Conservation (phyloP, 2,888 invertebrate species). For the Caprella mutica region DNA sequence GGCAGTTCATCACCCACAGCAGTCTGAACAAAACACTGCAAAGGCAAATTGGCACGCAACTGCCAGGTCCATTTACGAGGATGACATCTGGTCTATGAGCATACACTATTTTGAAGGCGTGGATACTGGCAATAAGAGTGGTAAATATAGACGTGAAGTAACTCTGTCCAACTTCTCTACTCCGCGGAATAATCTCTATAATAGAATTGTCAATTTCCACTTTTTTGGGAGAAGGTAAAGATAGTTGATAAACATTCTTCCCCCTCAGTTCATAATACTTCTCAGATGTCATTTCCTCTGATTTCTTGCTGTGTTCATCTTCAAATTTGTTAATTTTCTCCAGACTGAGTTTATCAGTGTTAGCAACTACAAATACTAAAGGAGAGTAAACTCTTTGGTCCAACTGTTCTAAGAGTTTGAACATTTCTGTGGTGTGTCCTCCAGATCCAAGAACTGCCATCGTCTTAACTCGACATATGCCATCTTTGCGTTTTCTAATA, state of each 20-base stretch:
- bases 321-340: constrained; percentile 29
- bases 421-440: constrained; percentile 91
- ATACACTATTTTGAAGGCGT: constrained; percentile 36
- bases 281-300: too few species aligned
- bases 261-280: too few species aligned
- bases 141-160: constrained; percentile 66
- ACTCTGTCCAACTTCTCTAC: constrained; percentile 76
- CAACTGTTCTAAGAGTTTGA: constrained; percentile 56
- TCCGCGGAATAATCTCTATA: constrained; percentile 60
- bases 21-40: constrained; percentile 62
- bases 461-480: too few species aligned
- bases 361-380: constrained; percentile 64
- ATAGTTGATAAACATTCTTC: too few species aligned
- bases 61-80: constrained; percentile 91
- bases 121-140: constrained; percentile 57
- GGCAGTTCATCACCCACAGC: constrained; percentile 42
- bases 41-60: constrained; percentile 81
- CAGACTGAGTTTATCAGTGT: constrained; percentile 63
- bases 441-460: constrained; percentile 47
- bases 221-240: background rate
- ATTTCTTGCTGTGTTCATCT: too few species aligned
- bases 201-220: constrained; percentile 27
- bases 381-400: constrained; percentile 56
- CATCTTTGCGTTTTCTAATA: too few species aligned
- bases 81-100: constrained; percentile 62